A percentile compares a stretch with the other conserved stretches of the same genome.
These are phyloP conservation scores for Felis catus DNA, from an alignment of 2,113 vertebrate genomes.

Conservation along the genomic window F.catus_Fca126_mat1.0 CM031414.1:127300501-127301000, in stretches of 20 bases:
- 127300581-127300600: not conserved
- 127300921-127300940: not conserved
- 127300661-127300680: not conserved
- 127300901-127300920: not conserved
- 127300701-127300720: not conserved
- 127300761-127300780: not conserved
- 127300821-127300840: not conserved
- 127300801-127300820: not conserved
- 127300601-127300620: not conserved
- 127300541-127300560: not conserved
- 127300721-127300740: not conserved
- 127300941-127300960: not conserved
- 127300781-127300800: not conserved
- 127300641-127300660: not conserved
- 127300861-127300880: not conserved
- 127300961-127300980: not conserved
- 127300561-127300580: not conserved
- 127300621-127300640: not conserved
- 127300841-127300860: not conserved
- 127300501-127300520: not conserved
- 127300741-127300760: not conserved
- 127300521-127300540: not conserved
- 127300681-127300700: too few relatives aligned
- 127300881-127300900: not conserved
- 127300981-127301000: not conserved